These are phyloP conservation scores for Halocaridina rubra DNA, from an alignment of 2,888 invertebrate species.

Conservation along the genomic window DNA sequence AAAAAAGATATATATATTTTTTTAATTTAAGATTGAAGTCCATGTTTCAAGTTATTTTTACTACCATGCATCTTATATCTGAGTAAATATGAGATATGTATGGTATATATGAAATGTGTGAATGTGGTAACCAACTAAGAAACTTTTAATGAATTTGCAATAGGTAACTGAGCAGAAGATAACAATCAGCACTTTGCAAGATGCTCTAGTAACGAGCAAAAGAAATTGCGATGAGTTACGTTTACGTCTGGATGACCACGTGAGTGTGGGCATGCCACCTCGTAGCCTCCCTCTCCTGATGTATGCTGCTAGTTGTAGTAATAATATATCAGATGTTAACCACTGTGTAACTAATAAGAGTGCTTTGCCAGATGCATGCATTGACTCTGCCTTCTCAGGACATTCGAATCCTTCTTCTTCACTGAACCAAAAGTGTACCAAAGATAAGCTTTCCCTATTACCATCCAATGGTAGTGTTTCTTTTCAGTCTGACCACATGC, in stretches of 20 bases:
- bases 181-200: conserved; percentile 58
- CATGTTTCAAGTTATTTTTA: too few species aligned
- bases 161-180: conserved; percentile 54
- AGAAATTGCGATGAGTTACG: conserved; percentile 52
- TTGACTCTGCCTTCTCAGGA: not conserved
- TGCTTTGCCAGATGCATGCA: conserved; percentile 33
- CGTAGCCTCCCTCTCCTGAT: conserved; percentile 22
- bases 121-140: too few species aligned
- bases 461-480: not conserved
- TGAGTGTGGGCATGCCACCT: conserved; percentile 37
- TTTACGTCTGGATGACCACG: conserved; percentile 22
- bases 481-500: not conserved
- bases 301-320: conserved; percentile 21
- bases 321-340: conserved; percentile 17
- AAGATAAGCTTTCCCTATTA: not conserved
- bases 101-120: too few species aligned
- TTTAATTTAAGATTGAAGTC: too few species aligned
- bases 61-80: too few species aligned
- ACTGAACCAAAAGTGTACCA: not conserved
- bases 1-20: too few species aligned
- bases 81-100: too few species aligned
- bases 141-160: not conserved
- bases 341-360: conserved; percentile 33
- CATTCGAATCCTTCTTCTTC: not conserved
- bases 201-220: conserved; percentile 57